Evolutionary conservation across 2,797 vertebrate genomes (phyloP).

Genomic region (Simalia tracyae): DNA sequence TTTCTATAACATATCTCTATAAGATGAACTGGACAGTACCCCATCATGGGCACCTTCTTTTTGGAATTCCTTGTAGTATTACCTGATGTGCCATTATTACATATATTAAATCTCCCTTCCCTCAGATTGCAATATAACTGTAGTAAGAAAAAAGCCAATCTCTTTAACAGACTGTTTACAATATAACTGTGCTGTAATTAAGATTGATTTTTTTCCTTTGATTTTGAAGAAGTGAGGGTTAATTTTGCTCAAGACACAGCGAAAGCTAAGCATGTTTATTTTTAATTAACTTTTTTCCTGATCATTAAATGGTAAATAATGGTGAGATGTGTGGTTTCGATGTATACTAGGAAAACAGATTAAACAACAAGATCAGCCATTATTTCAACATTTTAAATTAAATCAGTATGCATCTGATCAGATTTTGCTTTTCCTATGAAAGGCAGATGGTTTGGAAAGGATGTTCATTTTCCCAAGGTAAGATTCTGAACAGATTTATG

Average conservation of each 20-base stretch:
- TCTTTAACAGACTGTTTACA: slow-evolving; percentile 16
- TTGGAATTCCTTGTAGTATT: not conserved
- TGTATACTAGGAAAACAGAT: slow-evolving; percentile 4
- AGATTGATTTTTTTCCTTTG: slow-evolving; percentile 24
- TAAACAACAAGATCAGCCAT: slow-evolving; percentile 13
- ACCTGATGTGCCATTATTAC: not conserved
- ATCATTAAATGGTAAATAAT: slow-evolving; percentile 24
- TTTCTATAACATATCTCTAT: not conserved
- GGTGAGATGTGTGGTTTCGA: not conserved
- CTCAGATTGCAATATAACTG: not conserved
- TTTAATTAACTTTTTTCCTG: slow-evolving; percentile 4
- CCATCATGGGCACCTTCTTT: not conserved
- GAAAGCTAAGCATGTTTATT: slow-evolving; percentile 23
- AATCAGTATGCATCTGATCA: slow-evolving; percentile 13
- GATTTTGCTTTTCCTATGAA: not conserved
- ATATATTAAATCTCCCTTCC: not conserved
- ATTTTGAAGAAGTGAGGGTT: slow-evolving; percentile 17
- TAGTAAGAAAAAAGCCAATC: not conserved
- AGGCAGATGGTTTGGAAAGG: not conserved
- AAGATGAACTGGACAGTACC: not conserved
- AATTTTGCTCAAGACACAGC: slow-evolving; percentile 9
- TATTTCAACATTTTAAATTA: slow-evolving; percentile 32
- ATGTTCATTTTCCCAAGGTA: not conserved
- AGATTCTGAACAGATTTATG: slow-evolving; percentile 5
- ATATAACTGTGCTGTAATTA: slow-evolving; percentile 25